Evolutionary conservation across 2,113 vertebrate species (phyloP), one percentile per base, ranked within the genome.

Genomic region (Sylvia atricapilla): DNA sequence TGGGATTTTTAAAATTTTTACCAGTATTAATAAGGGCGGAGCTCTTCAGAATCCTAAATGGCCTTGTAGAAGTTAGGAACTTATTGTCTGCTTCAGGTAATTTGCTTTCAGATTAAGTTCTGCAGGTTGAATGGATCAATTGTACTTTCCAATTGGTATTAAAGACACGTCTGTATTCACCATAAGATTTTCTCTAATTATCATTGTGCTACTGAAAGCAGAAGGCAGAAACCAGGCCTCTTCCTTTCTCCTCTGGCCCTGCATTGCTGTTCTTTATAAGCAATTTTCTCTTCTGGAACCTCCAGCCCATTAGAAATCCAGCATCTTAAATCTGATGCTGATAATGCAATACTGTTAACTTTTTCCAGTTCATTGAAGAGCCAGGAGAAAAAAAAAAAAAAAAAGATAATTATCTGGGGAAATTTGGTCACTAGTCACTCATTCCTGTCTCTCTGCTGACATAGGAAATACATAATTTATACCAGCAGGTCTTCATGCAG

Each of bases 391-490:
- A 78, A 37, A 37, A 37, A 78, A 37, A 37, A 37, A 76, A 43
- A 24, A 86, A 81, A 72, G 22, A 27, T 20, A 70, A 84, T 63
- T 35, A 89, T 53, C 60, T 39, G 28, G 74, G 20, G 50, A 85
- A 72, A 93, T 69, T 31, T 88, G 33, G 60, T 87, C 75, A 95
- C 69, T 30, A 81, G 27, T 5, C 9, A 3, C 74, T 84, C 83
- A 87, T 69, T 90, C 39, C 53, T 47, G 13, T 81, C 28, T 87
- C 35, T 75, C 31, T 63, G 9, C 56, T 86, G 44, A 68, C 58
- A 46, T 2, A 89, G 17, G 80, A 93, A 94, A 94, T 91, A 58
- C 27, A 87, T 90, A 92, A 96, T 94, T 94, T 87, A 92, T 83
- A 46, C 17, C 15, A 87, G 53, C 30, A 93, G 19, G 11, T 79